phyloP scores from a whole-genome alignment of 2,888 invertebrate genomes.

The Rhagonycha fulva region DNA sequence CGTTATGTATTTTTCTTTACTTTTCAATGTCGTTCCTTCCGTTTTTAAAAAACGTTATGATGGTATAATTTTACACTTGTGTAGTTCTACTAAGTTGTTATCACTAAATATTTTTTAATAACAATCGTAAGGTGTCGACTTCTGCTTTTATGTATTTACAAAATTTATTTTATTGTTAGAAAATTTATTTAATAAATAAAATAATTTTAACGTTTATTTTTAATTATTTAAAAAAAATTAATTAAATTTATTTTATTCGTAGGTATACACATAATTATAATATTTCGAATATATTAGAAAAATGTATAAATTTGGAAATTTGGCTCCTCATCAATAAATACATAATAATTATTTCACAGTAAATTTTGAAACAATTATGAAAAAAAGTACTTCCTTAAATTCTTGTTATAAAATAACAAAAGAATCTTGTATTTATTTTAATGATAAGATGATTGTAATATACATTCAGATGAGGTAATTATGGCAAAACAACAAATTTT shows the following conservation, averaged over 20 bases:
- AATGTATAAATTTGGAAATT: background rate
- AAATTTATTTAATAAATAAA: background rate
- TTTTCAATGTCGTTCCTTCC: conserved; percentile 7
- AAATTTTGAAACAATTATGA: background rate
- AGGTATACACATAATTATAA: too few relatives aligned
- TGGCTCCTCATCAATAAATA: background rate
- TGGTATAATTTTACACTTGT: conserved; percentile 21
- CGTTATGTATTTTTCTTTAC: conserved; percentile 8
- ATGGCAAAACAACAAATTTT: too few relatives aligned
- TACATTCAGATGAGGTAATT: too few relatives aligned
- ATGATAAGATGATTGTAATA: background rate
- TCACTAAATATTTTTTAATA: background rate
- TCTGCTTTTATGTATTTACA: background rate
- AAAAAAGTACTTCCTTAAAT: background rate
- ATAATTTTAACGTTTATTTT: too few relatives aligned
- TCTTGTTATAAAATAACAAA: background rate
- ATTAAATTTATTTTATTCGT: too few relatives aligned
- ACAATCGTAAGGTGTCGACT: background rate
- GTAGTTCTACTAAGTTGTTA: conserved; percentile 3
- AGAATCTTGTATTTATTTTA: background rate
- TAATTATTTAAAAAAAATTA: too few relatives aligned
- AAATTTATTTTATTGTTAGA: background rate
- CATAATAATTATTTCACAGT: background rate
- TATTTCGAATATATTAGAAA: too few relatives aligned
- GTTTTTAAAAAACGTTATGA: conserved; percentile 21